Evolutionary conservation across 1,140 invertebrate genomes (phyloP).

Genomic region (Lutraria rhynchaena): DNA sequence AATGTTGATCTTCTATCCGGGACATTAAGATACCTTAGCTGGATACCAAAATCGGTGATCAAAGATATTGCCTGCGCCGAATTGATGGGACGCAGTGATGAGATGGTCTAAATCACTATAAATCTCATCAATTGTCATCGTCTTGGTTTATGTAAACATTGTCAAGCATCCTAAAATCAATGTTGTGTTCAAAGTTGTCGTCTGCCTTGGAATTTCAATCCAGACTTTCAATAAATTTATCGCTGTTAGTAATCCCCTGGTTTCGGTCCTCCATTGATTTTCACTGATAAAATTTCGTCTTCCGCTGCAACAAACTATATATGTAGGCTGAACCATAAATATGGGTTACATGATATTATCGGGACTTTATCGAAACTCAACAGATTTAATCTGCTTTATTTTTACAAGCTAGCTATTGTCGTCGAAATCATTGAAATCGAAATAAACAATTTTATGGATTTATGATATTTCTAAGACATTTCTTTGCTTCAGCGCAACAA

Average conservation of each 20-base stretch:
- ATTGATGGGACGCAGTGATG: background rate
- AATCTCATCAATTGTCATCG: conserved; percentile 49
- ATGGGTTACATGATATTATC: too few species aligned
- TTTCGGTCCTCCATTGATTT: conserved; percentile 56
- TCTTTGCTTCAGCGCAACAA: too few species aligned
- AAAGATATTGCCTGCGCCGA: background rate
- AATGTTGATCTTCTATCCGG: background rate
- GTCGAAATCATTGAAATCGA: too few species aligned
- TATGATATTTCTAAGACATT: too few species aligned
- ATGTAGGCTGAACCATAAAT: background rate
- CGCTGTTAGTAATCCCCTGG: conserved; percentile 35
- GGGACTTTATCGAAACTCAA: too few species aligned
- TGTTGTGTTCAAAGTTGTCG: conserved; percentile 38
- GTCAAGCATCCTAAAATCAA: conserved; percentile 59
- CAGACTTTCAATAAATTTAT: conserved; percentile 53
- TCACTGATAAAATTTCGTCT: conserved; percentile 51
- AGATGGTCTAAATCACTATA: conserved; percentile 28
- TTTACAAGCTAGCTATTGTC: too few species aligned
- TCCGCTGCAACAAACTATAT: conserved; percentile 38
- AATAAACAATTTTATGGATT: too few species aligned
- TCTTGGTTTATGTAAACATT: conserved; percentile 45
- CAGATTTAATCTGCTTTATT: too few species aligned
- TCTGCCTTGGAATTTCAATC: conserved; percentile 59
- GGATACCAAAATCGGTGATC: background rate
- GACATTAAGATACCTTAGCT: background rate